phyloP scores from a whole-genome alignment of 2,113 vertebrate genomes.

The Opisthocomus hoazin region DNA sequence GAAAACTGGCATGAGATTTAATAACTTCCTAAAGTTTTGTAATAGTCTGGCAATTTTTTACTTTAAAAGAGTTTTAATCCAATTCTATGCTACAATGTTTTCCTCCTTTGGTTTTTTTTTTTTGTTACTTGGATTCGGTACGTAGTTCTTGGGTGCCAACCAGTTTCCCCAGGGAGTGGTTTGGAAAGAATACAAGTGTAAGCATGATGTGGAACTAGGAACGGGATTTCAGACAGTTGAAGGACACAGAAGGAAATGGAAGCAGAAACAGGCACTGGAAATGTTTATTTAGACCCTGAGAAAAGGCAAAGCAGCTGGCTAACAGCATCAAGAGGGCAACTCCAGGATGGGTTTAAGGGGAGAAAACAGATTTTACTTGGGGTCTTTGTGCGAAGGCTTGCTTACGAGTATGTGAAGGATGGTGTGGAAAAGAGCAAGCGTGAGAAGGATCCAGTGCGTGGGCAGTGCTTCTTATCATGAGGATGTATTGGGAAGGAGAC shows the following conservation, averaged over 20 bases:
- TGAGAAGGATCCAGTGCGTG: not conserved
- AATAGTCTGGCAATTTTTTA: not conserved
- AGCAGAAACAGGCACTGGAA: not conserved
- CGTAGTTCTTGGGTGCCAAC: not conserved
- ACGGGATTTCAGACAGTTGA: not conserved
- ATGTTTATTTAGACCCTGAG: not conserved
- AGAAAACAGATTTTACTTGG: not conserved
- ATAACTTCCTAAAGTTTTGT: not conserved
- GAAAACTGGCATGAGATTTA: not conserved
- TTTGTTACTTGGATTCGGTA: not conserved
- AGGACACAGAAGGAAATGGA: not conserved
- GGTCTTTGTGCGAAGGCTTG: not conserved
- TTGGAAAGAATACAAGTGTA: not conserved
- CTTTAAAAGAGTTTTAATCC: not conserved
- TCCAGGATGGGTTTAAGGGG: not conserved
- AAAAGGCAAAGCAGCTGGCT: not conserved
- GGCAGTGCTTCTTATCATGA: not conserved
- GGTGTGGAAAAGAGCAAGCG: not conserved
- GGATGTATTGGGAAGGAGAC: not conserved
- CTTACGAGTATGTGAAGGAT: not conserved
- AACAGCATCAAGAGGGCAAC: rapidly evolving
- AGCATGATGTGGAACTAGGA: not conserved
- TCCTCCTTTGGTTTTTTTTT: not conserved
- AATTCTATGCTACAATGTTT: not conserved
- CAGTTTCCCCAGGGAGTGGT: not conserved